A percentile compares a stretch with the other conserved stretches of the same genome.
phyloP scores from a whole-genome alignment of 2,888 invertebrate species.

The Caenorhabditis panamensis region DNA sequence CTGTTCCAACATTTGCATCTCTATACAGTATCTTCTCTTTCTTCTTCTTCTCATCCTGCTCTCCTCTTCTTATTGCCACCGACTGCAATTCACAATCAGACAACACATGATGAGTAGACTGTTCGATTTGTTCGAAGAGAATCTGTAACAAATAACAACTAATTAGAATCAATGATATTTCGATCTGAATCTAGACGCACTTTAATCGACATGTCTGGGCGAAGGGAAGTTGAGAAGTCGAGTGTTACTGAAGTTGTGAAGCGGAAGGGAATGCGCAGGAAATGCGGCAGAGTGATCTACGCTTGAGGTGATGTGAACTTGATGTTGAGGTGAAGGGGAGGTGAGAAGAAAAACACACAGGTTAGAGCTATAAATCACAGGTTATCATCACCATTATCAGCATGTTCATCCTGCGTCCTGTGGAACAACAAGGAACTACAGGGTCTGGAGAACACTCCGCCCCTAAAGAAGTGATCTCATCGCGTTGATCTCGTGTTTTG shows the following conservation, averaged over 20 bases:
- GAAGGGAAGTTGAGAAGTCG: background rate
- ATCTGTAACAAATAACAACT: no score
- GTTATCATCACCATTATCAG: constrained; percentile 9
- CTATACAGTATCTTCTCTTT: constrained; percentile 21
- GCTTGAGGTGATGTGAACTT: constrained; percentile 30
- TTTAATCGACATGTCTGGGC: constrained; percentile 48
- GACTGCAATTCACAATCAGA: constrained; percentile 53
- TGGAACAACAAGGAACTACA: constrained; percentile 6
- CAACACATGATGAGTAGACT: constrained; percentile 26
- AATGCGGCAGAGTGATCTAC: constrained; percentile 31
- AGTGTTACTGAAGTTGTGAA: constrained; percentile 22
- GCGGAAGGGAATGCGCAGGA: constrained; percentile 45
- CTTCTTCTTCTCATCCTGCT: constrained; percentile 16
- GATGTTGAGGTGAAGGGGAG: no score
- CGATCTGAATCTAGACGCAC: constrained; percentile 41
- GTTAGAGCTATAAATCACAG: constrained; percentile 12
- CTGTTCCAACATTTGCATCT: constrained; percentile 48
- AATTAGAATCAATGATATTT: no score
- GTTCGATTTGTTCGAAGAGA: constrained; percentile 58
- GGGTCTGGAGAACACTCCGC: no score
- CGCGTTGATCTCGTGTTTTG: constrained; percentile 40
- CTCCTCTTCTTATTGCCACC: constrained; percentile 30
- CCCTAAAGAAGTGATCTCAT: background rate
- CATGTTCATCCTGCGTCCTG: no score
- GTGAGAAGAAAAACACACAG: background rate